phyloP scores from a whole-genome alignment of 2,888 invertebrate genomes.

The Lithophane ornitopus region DNA sequence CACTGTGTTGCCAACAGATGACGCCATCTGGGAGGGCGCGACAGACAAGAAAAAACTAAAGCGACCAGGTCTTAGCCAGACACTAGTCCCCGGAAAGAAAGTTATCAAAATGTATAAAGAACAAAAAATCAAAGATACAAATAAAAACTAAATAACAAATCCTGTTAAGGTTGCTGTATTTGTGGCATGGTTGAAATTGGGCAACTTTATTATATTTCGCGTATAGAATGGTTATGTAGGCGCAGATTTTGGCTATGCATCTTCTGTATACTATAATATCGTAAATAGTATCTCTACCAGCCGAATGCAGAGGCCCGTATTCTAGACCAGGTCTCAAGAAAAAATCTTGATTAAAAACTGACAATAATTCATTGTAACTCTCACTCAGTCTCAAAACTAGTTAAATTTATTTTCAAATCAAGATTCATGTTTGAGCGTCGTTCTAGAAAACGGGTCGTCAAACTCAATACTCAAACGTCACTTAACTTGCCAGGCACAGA shows the following conservation, averaged over 20 bases:
- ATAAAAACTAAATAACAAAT: slow-evolving; percentile 71
- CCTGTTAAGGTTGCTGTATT: slow-evolving; percentile 44
- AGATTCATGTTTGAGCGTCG: neutral
- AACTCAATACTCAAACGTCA: neutral
- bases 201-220: neutral
- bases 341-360: slow-evolving; percentile 1
- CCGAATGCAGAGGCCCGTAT: neutral
- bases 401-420: neutral
- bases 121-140: slow-evolving; percentile 89
- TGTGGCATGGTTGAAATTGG: slow-evolving; percentile 42
- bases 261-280: neutral
- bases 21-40: slow-evolving; percentile 87
- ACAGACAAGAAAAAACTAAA: slow-evolving; percentile 92
- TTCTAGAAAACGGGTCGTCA: neutral
- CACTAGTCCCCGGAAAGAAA: slow-evolving; percentile 95
- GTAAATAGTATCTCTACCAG: neutral
- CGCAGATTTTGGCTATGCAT: neutral
- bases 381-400: slow-evolving; percentile 7
- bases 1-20: slow-evolving; percentile 78
- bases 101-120: slow-evolving; percentile 95
- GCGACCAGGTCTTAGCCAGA: slow-evolving; percentile 94
- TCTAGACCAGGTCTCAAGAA: slow-evolving; percentile 7
- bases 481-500: neutral
- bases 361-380: slow-evolving; percentile 4
- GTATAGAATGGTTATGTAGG: neutral